These are phyloP conservation scores for Hydrophis major DNA, from an alignment of 2,797 vertebrate species.

Conservation along the genomic window DNA sequence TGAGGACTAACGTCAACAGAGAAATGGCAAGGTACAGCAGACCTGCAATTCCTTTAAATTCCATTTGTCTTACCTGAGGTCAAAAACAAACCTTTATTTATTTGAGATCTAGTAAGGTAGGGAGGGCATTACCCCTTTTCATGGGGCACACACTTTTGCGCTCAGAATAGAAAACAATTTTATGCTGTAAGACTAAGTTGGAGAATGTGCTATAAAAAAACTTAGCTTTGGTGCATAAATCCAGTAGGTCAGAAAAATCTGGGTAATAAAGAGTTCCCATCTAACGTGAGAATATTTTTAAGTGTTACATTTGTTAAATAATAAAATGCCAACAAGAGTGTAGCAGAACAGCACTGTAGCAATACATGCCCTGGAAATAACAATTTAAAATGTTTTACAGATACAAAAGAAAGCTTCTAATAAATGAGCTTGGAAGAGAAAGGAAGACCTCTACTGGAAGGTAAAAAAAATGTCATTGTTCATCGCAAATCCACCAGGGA, in stretches of 20 bases:
- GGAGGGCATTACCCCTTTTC: background rate
- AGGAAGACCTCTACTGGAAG: slow-evolving; percentile 87
- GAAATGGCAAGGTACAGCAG: slow-evolving; percentile 78
- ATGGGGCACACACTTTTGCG: background rate
- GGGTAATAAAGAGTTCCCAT: background rate
- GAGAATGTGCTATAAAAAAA: background rate
- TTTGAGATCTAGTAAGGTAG: background rate
- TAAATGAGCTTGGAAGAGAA: slow-evolving; percentile 83
- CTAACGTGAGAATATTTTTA: background rate
- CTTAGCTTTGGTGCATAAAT: background rate
- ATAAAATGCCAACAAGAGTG: background rate
- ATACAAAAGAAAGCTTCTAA: slow-evolving; percentile 90
- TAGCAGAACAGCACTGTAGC: background rate
- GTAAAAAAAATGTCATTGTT: slow-evolving; percentile 62
- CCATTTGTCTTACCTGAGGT: background rate
- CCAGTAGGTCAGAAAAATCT: background rate
- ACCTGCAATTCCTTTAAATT: background rate
- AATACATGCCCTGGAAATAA: background rate
- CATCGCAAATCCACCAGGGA: background rate
- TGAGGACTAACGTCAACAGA: slow-evolving; percentile 74
- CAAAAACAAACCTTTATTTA: background rate
- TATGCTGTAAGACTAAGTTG: background rate
- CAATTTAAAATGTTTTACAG: slow-evolving; percentile 65
- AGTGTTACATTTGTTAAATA: background rate
- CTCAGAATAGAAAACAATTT: background rate